Conservation (phyloP, 2,113 vertebrate species). For the Vanacampus margaritifer region DNA sequence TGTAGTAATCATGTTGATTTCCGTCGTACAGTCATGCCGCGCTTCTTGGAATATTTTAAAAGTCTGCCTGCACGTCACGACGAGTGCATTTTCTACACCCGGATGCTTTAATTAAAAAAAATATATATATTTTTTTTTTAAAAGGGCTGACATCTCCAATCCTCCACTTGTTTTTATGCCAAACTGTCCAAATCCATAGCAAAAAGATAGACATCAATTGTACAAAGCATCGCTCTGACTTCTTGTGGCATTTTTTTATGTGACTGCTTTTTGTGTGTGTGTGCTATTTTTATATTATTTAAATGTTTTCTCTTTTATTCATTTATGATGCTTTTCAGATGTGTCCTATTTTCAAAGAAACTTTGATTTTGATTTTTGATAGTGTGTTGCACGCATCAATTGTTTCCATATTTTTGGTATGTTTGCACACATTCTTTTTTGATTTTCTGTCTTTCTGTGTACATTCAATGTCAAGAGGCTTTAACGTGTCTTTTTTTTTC, state of each 20-base stretch:
- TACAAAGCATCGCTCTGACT: constrained; percentile 19
- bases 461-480: constrained; percentile 46
- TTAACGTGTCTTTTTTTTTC: constrained; percentile 23
- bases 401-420: constrained; percentile 26
- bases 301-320: constrained; percentile 37
- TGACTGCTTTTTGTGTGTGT: not conserved
- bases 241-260: constrained; percentile 35
- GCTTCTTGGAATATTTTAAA: constrained; percentile 25
- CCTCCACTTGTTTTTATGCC: not conserved
- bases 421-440: constrained; percentile 20
- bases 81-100: not conserved
- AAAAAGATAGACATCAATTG: constrained; percentile 14
- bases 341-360: constrained; percentile 54
- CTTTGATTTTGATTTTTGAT: constrained; percentile 67
- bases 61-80: constrained; percentile 10
- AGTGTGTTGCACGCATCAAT: constrained; percentile 47
- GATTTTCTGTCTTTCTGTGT: constrained; percentile 19
- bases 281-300: constrained; percentile 47
- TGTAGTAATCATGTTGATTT: constrained; percentile 26
- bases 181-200: not conserved
- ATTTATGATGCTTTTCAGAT: constrained; percentile 41
- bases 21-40: constrained; percentile 12
- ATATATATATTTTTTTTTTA: too few relatives aligned
- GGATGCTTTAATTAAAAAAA: constrained; percentile 6
- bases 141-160: not conserved